Evolutionary conservation across 2,888 invertebrate species (phyloP), one percentile per base, ranked within the genome.

Genomic region (Cephus spinipes): DNA sequence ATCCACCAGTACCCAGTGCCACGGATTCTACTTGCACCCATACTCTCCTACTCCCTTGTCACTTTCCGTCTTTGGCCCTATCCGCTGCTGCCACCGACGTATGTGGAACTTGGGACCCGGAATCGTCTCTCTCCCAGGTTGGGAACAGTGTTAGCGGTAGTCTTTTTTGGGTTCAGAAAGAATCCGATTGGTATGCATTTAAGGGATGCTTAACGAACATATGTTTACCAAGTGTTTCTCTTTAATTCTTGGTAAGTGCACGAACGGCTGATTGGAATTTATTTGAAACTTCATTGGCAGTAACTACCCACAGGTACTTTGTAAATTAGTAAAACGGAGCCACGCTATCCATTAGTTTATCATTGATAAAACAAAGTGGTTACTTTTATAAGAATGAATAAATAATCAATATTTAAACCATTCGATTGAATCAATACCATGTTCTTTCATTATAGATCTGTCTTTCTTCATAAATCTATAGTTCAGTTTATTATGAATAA

Each of bases 21-120:
- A 55, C 23, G 23, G 23, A 55, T 55, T 55, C 55, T 55, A 55
- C 23, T 55, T 55, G 55, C 55, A 75, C 69, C 30, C 71, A 30
- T 71, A 71, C 33, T 71, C 71, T 71, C 30, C 71, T 71, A 33
- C 11, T 75, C 55, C n/a, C n/a, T 55, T 33, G n/a, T 55, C n/a
- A 33, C 77, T 73, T 69, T 40, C 71, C n/a, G 30, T 75, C 69
- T 68, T 31, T 71, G 73, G 55, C 75, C 68, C 55, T 73, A 55
- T 71, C 75, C 11, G 32, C 71, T 69, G 35, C 33, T 69, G 73
- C 79, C 75, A 77, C 23, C 55, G 23, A 55, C 55, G 55, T 23
- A 55, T 23, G 55, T 23, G 55, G 55, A 55, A 23, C 55, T 23
- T 23, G 55, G 23, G 55, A 55, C 9, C 55, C 55, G 6, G 9